Evolutionary conservation across 2,888 invertebrate genomes (phyloP), one percentile per base, ranked within the genome.

Genomic region (Phorcus lineatus): DNA sequence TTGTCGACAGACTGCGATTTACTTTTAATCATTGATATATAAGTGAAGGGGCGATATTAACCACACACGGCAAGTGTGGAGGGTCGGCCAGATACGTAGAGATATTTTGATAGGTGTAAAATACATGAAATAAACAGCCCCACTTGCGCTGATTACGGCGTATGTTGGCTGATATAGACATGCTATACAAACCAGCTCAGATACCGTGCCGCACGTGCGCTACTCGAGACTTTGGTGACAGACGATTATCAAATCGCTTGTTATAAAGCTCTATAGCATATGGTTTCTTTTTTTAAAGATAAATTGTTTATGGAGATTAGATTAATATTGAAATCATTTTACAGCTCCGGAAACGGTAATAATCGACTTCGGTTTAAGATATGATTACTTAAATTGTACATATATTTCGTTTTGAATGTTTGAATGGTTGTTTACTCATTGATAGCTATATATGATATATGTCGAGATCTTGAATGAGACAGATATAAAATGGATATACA

Each of bases 31-130:
- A 62, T 24, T 62, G 62, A 24, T 28, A 28, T 62, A 62, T 13
- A 62, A 62, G 62, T 62, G 62, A 62, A 28, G 28, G 9, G n/a
- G 24, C 62, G 62, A 62, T 62, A 62, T 62, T 62, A 62, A 62
- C 62, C 62, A 62, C 62, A 62, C 62, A 24, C 28, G 28, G 62
- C 4, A 24, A 16, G 24, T 22, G 62, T 62, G 62, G 62, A 28
- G 17, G 62, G 62, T 62, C 62, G 62, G 24, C 62, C 24, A 62
- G 62, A 62, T 62, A 62, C 62, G 22, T 28, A 28, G 62, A 62
- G 62, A 62, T 62, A 62, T 62, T 62, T 62, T 62, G 62, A 62
- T 62, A 62, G 62, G 17, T 62, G 62, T 62, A 24, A 62, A n/a
- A 62, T 62, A 62, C 62, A 28, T 28, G 62, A 62, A 62, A 62